Evolutionary conservation across 2,888 invertebrate genomes (phyloP).

Genomic region (Amphimallon solstitiale): DNA sequence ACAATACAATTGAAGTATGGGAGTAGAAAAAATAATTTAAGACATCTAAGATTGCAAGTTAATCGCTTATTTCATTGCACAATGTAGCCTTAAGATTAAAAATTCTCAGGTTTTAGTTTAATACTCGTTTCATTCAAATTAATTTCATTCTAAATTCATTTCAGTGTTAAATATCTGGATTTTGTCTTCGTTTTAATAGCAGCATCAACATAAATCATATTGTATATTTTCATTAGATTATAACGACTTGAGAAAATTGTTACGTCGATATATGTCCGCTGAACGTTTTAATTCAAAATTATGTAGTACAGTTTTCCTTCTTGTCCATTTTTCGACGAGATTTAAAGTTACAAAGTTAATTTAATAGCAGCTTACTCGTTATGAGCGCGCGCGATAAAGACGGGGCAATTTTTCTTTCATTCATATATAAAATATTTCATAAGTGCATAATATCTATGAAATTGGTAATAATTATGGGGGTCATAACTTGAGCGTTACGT

Average conservation of each 20-base stretch:
- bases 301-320: neutral
- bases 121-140: no score
- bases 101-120: no score
- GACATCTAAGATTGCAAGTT: no score
- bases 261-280: neutral
- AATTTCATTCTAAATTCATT: no score
- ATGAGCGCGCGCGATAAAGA: conserved; percentile 10
- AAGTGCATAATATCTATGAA: conserved; percentile 20
- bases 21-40: no score
- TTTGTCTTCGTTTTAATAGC: no score
- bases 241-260: conserved; percentile 22
- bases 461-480: conserved; percentile 29
- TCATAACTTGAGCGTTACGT: conserved; percentile 18
- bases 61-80: no score
- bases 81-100: no score
- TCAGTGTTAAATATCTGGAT: no score
- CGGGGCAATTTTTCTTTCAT: conserved; percentile 22
- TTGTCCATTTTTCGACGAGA: conserved; percentile 12
- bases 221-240: conserved; percentile 16
- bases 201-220: conserved; percentile 17
- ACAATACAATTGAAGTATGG: no score
- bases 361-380: conserved; percentile 27
- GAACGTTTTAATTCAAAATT: conserved; percentile 22
- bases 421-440: conserved; percentile 10
- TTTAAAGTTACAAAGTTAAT: conserved; percentile 28